Base-by-base conservation (phyloP, 2,888 invertebrate genomes). In the Cephus sareptanus region DNA sequence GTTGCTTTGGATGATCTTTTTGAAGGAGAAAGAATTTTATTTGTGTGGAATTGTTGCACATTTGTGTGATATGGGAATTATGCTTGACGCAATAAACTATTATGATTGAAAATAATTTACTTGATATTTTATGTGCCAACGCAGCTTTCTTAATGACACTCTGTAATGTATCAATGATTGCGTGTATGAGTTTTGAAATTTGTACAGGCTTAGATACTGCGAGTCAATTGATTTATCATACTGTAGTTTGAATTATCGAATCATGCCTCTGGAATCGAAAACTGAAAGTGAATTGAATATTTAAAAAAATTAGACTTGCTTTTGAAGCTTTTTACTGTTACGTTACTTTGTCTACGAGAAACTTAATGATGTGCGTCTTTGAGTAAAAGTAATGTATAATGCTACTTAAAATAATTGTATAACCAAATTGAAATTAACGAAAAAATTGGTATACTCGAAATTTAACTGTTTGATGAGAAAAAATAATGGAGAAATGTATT, bases 91-190 rank as follows among this genome's bases (percentile, higher is more conserved):
- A 23, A 56, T 15, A 23, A 73, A 78, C 77, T 83, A 80, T 80
- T 74, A 85, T 80, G 76, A 77, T 78, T 76, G 83, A 81, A 78
- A 83, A 84, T 83, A 81, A 74, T 75, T 75, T 33, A 78, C 80
- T 83, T 79, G 78, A 81, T 81, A 80, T 79, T 79, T 23, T 75
- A 76, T 70, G 75, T 78, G 79, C 79, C 80, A 80, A 80, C 73
- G 69, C 31, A 77, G 69, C 37, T 31, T 34, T 34, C 23, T 40
- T 40, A 40, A 40, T 23, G 15, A 23, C 40, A 40, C 1, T 23
- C 2, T 56, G 2, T 23, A 40, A 40, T 4, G 13, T 15, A 15
- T 15, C 40, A 6, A 56, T 56, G 23, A 56, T 40, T 40, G 40
- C 40, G 23, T 40, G 40, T 40, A 40, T 23, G 40, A 40, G 23